Conservation (phyloP, 2,888 invertebrate genomes). For the Lithophane ornitopus region DNA sequence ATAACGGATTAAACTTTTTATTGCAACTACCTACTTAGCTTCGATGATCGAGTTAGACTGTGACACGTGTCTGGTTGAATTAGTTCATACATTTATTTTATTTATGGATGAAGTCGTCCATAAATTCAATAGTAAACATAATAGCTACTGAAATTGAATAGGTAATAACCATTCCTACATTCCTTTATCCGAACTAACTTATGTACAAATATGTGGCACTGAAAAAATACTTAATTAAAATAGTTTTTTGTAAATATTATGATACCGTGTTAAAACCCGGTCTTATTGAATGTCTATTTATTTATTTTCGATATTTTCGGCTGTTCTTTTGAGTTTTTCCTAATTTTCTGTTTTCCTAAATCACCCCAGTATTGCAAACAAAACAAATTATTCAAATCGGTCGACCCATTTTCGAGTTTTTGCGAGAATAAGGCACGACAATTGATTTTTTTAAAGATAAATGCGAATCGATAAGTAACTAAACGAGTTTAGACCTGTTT, state of each 20-base stretch:
- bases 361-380: no score
- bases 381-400: no score
- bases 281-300: neutral
- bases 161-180: neutral
- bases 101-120: neutral
- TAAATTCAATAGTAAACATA: neutral
- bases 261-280: neutral
- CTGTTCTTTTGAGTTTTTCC: no score
- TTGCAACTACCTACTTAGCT: no score
- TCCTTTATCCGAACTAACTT: neutral
- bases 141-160: neutral
- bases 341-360: no score
- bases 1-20: no score
- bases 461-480: neutral
- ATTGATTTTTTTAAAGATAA: no score
- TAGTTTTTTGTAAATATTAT: neutral
- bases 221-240: neutral
- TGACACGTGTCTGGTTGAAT: neutral
- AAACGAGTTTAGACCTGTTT: neutral
- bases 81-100: neutral
- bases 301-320: neutral
- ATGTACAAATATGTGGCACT: neutral
- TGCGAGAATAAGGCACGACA: no score
- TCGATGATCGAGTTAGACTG: neutral
- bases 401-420: no score